Conservation (phyloP, 2,888 invertebrate genomes). For the Heteropelma amictum region DNA sequence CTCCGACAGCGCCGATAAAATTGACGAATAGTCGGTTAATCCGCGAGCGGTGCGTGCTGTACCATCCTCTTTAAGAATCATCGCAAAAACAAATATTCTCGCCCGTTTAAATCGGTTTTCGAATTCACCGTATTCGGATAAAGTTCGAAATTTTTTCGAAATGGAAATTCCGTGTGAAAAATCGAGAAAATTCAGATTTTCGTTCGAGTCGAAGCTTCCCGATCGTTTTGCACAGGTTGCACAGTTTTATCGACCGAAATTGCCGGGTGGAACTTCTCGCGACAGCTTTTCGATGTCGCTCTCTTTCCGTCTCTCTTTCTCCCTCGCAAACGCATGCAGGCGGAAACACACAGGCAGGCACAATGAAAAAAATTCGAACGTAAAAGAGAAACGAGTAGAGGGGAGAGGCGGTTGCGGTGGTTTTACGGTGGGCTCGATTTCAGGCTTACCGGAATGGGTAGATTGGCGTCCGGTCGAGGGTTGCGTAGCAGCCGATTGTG, state of each 20-base stretch:
- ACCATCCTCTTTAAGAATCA: background rate
- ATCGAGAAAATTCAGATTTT: too few relatives aligned
- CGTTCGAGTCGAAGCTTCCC: too few relatives aligned
- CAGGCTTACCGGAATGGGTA: slow-evolving; percentile 69
- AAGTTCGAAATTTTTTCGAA: too few relatives aligned
- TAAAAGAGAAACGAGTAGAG: background rate
- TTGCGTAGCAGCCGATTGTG: slow-evolving; percentile 77
- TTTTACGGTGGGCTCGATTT: slow-evolving; percentile 26
- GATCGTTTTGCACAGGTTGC: too few relatives aligned
- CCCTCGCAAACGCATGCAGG: too few relatives aligned
- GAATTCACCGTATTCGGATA: background rate
- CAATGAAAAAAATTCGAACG: background rate
- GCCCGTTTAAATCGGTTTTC: background rate
- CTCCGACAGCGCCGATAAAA: slow-evolving; percentile 34
- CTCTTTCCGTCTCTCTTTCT: too few relatives aligned
- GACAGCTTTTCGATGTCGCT: too few relatives aligned
- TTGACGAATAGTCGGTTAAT: slow-evolving; percentile 44
- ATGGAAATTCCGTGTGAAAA: too few relatives aligned
- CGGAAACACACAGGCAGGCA: too few relatives aligned
- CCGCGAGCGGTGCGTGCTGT: background rate
- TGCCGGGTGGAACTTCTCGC: too few relatives aligned
- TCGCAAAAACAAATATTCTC: slow-evolving; percentile 7
- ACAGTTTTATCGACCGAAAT: background rate
- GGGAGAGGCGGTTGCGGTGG: slow-evolving; percentile 11
- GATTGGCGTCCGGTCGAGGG: slow-evolving; percentile 74